These are phyloP conservation scores for Drosophila gaucha DNA, from an alignment of 2,888 invertebrate species.

Conservation along the genomic window DNA sequence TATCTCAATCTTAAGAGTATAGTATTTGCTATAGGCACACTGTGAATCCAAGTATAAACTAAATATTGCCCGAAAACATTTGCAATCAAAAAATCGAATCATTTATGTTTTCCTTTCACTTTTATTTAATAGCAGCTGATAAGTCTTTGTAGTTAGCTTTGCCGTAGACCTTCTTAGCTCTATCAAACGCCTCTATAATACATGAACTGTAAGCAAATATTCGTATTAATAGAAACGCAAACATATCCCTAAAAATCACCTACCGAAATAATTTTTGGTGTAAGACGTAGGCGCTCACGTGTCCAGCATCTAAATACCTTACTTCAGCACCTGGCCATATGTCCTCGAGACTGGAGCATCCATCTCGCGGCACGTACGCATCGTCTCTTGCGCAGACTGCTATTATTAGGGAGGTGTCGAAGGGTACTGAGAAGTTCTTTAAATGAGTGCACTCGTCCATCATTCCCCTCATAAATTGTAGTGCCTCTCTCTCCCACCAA, in stretches of 20 bases:
- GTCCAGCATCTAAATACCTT: conserved; percentile 94
- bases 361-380: conserved; percentile 95
- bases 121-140: conserved; percentile 70
- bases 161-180: conserved; percentile 86
- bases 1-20: background rate
- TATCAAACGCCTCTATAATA: conserved; percentile 91
- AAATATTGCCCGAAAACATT: background rate
- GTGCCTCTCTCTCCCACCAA: conserved; percentile 91
- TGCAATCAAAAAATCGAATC: background rate
- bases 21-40: background rate
- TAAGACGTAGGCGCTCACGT: conserved; percentile 94
- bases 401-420: conserved; percentile 95
- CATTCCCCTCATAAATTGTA: conserved; percentile 97
- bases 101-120: conserved; percentile 49
- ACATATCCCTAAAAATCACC: conserved; percentile 1
- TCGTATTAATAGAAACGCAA: background rate
- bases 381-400: conserved; percentile 95
- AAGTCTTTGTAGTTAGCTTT: conserved; percentile 79
- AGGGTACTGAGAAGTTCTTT: conserved; percentile 94
- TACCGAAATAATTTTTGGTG: conserved; percentile 95
- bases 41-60: background rate
- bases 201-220: conserved; percentile 87
- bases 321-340: conserved; percentile 97
- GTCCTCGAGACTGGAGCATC: conserved; percentile 92
- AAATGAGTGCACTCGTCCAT: conserved; percentile 99